Evolutionary conservation across 2,797 vertebrate species (phyloP).

Genomic region (Clarias platycephalus): DNA sequence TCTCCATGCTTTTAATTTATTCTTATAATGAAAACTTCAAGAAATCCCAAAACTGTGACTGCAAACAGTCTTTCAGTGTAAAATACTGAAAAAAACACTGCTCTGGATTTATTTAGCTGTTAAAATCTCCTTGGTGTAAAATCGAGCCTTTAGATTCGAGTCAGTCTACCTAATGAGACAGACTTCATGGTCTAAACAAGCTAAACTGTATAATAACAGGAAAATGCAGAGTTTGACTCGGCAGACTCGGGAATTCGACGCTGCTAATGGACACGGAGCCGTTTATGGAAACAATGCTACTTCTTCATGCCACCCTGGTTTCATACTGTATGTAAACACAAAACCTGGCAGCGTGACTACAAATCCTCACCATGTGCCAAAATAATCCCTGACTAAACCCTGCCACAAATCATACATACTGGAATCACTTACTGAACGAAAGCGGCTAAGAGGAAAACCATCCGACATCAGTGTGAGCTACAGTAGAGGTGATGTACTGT

Average conservation of each 20-base stretch:
- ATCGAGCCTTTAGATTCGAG: not conserved
- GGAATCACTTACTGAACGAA: not conserved
- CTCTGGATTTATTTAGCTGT: not conserved
- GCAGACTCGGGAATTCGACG: not conserved
- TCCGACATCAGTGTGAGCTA: not conserved
- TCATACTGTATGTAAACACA: constrained; percentile 14
- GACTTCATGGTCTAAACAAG: not conserved
- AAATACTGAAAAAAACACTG: not conserved
- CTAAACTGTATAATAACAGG: not conserved
- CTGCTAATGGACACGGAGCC: not conserved
- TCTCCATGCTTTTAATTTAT: not conserved
- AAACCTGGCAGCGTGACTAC: not conserved
- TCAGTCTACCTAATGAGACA: not conserved
- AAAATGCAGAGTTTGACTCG: not conserved
- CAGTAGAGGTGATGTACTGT: too few relatives aligned
- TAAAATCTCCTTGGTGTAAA: constrained; percentile 1
- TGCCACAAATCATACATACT: not conserved
- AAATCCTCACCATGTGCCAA: not conserved
- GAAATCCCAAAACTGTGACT: not conserved
- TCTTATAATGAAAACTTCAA: not conserved
- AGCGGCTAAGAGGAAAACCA: not conserved
- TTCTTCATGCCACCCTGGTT: constrained; percentile 7
- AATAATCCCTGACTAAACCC: constrained; percentile 19
- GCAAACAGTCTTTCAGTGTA: not conserved
- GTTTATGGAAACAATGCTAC: not conserved